phyloP scores from a whole-genome alignment of 2,888 invertebrate species.

The Rhorus exstirpatorius region DNA sequence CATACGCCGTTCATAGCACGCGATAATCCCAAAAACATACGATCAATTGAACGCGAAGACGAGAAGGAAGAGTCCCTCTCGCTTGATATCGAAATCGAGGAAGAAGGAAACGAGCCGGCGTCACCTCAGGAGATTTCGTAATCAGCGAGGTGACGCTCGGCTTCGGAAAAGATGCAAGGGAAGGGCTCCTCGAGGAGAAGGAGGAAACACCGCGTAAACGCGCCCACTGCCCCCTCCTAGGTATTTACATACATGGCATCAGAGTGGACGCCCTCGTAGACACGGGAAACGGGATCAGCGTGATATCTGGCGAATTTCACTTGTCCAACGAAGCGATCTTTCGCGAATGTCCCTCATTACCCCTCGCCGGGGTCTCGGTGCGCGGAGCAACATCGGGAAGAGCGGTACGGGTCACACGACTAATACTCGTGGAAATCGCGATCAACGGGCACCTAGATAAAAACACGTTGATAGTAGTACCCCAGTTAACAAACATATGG shows the following conservation, averaged over 20 bases:
- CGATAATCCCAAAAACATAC: too few species aligned
- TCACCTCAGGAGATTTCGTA: not conserved
- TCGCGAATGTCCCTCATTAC: not conserved
- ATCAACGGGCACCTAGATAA: not conserved
- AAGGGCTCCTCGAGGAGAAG: not conserved
- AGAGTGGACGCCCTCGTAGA: not conserved
- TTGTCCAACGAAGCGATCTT: not conserved
- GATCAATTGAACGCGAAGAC: too few species aligned
- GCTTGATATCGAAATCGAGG: too few species aligned
- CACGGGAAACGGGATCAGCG: constrained; percentile 5
- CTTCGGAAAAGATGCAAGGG: not conserved
- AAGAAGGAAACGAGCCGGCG: constrained; percentile 14
- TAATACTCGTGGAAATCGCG: not conserved
- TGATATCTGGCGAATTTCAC: not conserved
- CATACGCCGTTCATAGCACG: too few species aligned
- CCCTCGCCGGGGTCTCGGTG: not conserved
- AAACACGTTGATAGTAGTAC: not conserved
- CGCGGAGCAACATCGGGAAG: not conserved
- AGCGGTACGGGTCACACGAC: not conserved
- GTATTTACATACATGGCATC: not conserved
- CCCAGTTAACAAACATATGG: not conserved
- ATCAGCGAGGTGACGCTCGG: constrained; percentile 13
- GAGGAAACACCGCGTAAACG: not conserved
- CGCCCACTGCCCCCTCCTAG: not conserved
- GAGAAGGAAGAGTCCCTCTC: too few species aligned